Conservation (phyloP, 1,140 invertebrate species). For the Bombus huntii region DNA sequence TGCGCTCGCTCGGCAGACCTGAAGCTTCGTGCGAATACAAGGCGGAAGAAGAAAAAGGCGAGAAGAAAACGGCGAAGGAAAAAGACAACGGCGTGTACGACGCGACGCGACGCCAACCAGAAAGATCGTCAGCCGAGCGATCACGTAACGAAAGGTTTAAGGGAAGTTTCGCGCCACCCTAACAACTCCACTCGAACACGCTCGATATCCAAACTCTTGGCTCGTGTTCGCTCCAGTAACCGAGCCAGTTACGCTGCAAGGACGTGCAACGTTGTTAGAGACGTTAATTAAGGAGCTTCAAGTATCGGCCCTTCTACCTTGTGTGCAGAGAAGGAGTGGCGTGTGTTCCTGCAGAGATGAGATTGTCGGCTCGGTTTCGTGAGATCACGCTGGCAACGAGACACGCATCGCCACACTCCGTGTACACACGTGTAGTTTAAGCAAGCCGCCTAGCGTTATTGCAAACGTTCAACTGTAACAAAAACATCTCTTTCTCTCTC, state of each 20-base stretch:
- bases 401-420: slow-evolving; percentile 5
- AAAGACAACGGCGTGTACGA: not conserved
- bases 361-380: slow-evolving; percentile 58
- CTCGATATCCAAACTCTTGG: slow-evolving; percentile 14
- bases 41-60: not conserved
- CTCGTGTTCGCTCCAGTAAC: slow-evolving; percentile 9
- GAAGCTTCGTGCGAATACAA: not conserved
- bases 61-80: not conserved
- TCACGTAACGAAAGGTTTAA: not conserved
- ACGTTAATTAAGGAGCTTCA: slow-evolving; percentile 67
- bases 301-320: slow-evolving; percentile 33
- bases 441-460: slow-evolving; percentile 32
- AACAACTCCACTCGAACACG: not conserved
- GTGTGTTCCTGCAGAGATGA: slow-evolving; percentile 62
- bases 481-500: slow-evolving; percentile 19
- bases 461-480: slow-evolving; percentile 42
- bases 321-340: not conserved
- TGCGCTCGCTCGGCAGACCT: too few relatives aligned
- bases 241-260: slow-evolving; percentile 35
- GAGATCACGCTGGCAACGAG: slow-evolving; percentile 34
- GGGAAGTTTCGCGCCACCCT: not conserved
- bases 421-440: slow-evolving; percentile 23
- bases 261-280: slow-evolving; percentile 56
- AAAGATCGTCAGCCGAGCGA: not conserved
- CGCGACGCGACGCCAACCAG: too few relatives aligned